phyloP scores from a whole-genome alignment of 2,113 vertebrate genomes.

The Struthio camelus region DNA sequence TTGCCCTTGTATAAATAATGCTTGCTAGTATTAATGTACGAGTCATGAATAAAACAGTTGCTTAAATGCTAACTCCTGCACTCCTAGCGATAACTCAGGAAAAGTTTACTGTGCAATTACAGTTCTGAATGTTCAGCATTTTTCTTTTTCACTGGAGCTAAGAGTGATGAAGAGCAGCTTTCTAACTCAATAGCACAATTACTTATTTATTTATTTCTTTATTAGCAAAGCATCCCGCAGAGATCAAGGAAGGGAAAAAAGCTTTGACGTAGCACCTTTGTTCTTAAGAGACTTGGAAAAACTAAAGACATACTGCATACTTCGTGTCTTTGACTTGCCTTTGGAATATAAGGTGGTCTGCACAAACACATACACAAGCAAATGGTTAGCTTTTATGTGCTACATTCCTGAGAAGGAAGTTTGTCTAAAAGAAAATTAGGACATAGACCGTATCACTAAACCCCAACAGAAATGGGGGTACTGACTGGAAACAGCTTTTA shows the following conservation, averaged over 20 bases:
- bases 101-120: not conserved
- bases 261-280: not conserved
- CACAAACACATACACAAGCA: not conserved
- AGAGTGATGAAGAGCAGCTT: not conserved
- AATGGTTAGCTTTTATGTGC: not conserved
- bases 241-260: not conserved
- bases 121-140: not conserved
- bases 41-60: not conserved
- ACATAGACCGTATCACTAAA: not conserved
- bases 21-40: not conserved
- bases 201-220: not conserved
- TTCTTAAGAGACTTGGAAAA: not conserved
- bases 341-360: not conserved
- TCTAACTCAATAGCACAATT: not conserved
- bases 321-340: not conserved
- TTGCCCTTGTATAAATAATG: not conserved
- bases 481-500: not conserved
- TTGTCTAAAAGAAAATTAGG: not conserved
- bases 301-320: not conserved
- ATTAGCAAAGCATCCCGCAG: not conserved
- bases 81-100: not conserved
- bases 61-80: not conserved
- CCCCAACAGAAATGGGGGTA: rapidly evolving
- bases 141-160: not conserved
- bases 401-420: not conserved